phyloP scores from a whole-genome alignment of 2,113 vertebrate genomes.

The Fregetta grallaria region DNA sequence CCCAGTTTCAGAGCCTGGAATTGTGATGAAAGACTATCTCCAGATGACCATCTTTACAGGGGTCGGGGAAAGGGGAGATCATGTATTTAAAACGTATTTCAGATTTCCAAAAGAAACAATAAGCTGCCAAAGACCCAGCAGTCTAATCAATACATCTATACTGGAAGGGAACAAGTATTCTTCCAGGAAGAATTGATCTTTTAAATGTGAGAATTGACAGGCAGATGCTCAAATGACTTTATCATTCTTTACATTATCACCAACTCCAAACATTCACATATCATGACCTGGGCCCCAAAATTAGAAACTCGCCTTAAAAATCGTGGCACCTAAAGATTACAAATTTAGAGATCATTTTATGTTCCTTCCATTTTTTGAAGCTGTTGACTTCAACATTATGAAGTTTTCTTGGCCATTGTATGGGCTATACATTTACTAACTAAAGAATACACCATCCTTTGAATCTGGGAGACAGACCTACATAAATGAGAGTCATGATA shows the following conservation, averaged over 20 bases:
- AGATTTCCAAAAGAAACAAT: constrained; percentile 25
- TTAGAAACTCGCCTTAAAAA: background rate
- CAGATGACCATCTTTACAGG: background rate
- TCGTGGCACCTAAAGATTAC: background rate
- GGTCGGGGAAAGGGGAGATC: background rate
- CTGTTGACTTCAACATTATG: background rate
- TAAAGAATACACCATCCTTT: background rate
- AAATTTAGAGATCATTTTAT: background rate
- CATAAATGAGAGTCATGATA: background rate
- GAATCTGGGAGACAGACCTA: background rate
- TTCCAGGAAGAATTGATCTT: background rate
- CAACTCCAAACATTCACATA: background rate
- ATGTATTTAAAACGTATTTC: background rate
- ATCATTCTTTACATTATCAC: background rate
- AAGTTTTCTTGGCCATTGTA: background rate
- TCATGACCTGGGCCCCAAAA: background rate
- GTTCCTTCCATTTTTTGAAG: background rate
- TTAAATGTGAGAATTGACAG: background rate
- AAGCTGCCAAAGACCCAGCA: background rate
- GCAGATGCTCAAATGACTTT: background rate
- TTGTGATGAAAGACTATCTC: background rate
- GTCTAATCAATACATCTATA: constrained; percentile 17
- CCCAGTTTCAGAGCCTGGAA: background rate
- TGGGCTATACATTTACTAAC: background rate
- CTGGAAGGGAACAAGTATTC: background rate